Conservation (phyloP, 2,797 vertebrate genomes). For the Xenopus petersii region DNA sequence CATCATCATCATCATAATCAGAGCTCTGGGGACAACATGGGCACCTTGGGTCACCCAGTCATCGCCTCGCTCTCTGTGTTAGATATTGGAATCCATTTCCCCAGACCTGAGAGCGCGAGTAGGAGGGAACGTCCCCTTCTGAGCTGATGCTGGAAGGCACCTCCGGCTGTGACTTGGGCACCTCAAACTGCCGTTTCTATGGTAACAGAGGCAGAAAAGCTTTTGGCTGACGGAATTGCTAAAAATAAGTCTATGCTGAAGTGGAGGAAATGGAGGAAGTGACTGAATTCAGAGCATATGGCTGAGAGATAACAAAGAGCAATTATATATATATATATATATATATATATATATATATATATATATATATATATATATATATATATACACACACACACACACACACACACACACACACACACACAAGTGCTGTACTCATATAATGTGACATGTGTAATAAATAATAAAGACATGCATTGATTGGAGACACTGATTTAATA, state of each 20-base stretch:
- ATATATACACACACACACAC: too few species aligned
- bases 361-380: too few species aligned
- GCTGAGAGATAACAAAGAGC: too few species aligned
- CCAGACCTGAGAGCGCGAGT: not conserved
- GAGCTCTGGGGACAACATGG: too few species aligned
- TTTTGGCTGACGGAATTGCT: slow-evolving; percentile 28
- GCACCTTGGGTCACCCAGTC: too few species aligned
- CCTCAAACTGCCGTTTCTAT: slow-evolving; percentile 37
- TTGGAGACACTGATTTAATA: too few species aligned
- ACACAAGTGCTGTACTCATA: too few species aligned
- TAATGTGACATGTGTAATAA: too few species aligned
- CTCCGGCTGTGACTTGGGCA: slow-evolving; percentile 27
- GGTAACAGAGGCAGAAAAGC: slow-evolving; percentile 40
- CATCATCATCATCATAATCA: too few species aligned
- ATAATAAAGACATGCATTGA: too few species aligned
- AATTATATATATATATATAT: not conserved
- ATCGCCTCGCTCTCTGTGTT: not conserved
- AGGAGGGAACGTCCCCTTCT: not conserved
- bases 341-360: too few species aligned
- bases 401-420: too few species aligned
- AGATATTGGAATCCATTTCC: not conserved
- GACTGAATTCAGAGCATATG: not conserved
- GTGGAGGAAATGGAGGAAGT: slow-evolving; percentile 6
- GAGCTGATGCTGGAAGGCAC: slow-evolving; percentile 20
- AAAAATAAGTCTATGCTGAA: slow-evolving; percentile 40